Conservation (phyloP, 2,113 vertebrate genomes). For the Myrmecobius fasciatus region DNA sequence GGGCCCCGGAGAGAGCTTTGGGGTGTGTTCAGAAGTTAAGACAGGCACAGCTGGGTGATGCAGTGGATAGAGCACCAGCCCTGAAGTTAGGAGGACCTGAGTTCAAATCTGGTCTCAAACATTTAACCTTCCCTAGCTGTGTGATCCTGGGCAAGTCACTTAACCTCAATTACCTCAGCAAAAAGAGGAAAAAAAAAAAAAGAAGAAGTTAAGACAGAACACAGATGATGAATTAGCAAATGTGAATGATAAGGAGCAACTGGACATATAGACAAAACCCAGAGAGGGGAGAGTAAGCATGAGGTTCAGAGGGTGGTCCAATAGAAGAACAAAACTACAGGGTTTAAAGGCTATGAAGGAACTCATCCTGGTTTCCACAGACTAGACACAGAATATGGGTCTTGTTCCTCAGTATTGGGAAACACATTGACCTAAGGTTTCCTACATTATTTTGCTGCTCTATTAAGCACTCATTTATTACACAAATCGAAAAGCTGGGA, state of each 20-base stretch:
- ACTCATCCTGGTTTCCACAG: background rate
- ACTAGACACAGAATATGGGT: background rate
- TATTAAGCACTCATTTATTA: background rate
- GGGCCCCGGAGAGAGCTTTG: background rate
- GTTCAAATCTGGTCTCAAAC: no score
- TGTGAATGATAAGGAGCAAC: background rate
- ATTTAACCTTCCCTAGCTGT: no score
- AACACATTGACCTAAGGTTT: background rate
- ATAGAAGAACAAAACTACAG: background rate
- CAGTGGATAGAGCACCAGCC: no score
- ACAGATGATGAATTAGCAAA: background rate
- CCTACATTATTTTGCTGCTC: background rate
- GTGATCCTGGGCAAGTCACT: no score
- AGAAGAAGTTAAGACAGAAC: no score
- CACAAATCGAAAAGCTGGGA: background rate
- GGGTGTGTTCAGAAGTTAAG: background rate
- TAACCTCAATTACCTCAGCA: no score
- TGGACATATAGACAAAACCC: background rate
- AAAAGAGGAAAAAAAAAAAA: no score
- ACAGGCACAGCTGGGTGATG: no score
- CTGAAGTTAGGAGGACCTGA: no score
- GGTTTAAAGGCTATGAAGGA: no score
- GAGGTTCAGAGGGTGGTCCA: background rate
- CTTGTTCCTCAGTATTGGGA: background rate
- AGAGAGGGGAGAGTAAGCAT: background rate